Conservation (phyloP, 2,888 invertebrate species). For the Cryptocheilus praepositus region DNA sequence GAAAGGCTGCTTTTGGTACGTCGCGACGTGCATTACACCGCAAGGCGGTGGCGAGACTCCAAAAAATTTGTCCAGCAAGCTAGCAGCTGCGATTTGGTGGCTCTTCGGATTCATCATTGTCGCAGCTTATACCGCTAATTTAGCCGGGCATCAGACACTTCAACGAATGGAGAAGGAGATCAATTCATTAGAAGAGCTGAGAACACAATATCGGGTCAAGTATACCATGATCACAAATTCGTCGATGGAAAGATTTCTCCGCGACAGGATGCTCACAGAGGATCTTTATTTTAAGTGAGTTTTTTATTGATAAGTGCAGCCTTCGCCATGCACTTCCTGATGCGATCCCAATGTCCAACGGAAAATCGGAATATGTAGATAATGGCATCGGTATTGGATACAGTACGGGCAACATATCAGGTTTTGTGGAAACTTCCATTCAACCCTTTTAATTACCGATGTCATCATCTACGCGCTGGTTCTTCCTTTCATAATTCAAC, state of each 20-base stretch:
- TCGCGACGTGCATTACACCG: constrained; percentile 98
- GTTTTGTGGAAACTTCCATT: no score
- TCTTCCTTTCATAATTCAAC: no score
- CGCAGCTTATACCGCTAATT: constrained; percentile 98
- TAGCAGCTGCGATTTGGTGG: constrained; percentile 99
- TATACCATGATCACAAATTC: constrained; percentile 95
- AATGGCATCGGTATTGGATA: no score
- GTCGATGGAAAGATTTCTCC: constrained; percentile 94
- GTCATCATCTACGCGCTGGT: no score
- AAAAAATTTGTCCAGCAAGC: constrained; percentile 94
- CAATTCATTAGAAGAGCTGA: constrained; percentile 94
- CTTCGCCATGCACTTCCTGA: no score
- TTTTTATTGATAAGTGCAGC: constrained; percentile 89
- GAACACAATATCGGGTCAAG: constrained; percentile 97
- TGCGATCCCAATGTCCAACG: no score
- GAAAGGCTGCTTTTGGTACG: constrained; percentile 98
- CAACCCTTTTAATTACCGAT: no score
- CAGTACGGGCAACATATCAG: no score
- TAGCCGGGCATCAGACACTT: constrained; percentile 97
- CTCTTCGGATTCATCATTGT: constrained; percentile 99
- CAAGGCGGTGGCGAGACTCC: constrained; percentile 97
- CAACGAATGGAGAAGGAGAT: constrained; percentile 94
- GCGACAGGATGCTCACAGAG: constrained; percentile 97
- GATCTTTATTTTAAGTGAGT: no score
- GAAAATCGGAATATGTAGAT: no score